Evolutionary conservation across 1,140 invertebrate species (phyloP), one percentile per base, ranked within the genome.

Genomic region (Caerostris darwini): DNA sequence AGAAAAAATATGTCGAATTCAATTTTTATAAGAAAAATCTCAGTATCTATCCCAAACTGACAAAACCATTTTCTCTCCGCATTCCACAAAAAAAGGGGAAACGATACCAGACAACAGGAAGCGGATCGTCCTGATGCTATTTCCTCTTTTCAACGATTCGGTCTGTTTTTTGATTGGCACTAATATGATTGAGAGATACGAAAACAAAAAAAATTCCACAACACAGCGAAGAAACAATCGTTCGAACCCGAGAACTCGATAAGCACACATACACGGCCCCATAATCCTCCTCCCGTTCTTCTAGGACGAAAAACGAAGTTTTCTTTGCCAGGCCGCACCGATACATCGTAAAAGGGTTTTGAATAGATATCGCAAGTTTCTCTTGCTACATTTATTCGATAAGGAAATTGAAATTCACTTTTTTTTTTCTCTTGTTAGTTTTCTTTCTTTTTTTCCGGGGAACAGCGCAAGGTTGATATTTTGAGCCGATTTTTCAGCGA

Each of bases 351-450:
- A 86, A 59, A 59, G 59, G 64, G 50, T 89, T 69, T 56, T 56
- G 87, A 67, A 89, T 67, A 89, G 87, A 89, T 89, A 89, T 10
- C 58, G n/a, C n/a, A 54, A 67, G 17, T 64, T 87, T 34, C 87
- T 89, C 59, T 67, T 50, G 59, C 82, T 89, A 89, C 61, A 67
- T 89, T 89, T 89, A 89, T 89, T 89, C 87, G 87, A 89, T 89
- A 89, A 89, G 87, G 87, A 89, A 89, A 89, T 89, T 89, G 87
- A 89, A 67, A 61, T 89, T 67, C 57, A 58, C 58, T 59, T 86
- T n/a, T 61, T 59, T 58, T 53, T 12, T 50, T 77, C 53, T 53
- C 50, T 77, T 34, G 61, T 77, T 77, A 12, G 34, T 1, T 34
- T 34, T 34, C 34, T 12, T 7, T 77, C 50, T 77, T 34, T 77